Evolutionary conservation across 2,888 invertebrate genomes (phyloP).

Genomic region (Leucophenga montana): DNA sequence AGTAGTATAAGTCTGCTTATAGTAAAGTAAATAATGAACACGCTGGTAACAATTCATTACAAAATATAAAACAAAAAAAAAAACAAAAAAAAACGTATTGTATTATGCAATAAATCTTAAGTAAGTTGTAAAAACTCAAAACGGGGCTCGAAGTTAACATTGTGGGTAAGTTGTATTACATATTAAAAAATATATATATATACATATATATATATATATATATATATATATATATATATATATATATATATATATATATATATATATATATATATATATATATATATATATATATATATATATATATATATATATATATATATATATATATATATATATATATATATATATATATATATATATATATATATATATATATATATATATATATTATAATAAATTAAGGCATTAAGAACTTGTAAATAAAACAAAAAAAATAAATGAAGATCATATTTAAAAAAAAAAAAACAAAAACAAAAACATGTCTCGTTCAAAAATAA

Average conservation of each 20-base stretch:
- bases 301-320: conserved; percentile 8
- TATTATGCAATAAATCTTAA: conserved; percentile 20
- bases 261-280: conserved; percentile 11
- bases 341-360: background rate
- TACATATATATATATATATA: conserved; percentile 7
- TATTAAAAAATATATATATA: conserved; percentile 30
- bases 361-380: conserved; percentile 4
- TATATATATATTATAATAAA: conserved; percentile 17
- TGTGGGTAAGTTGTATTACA: conserved; percentile 55
- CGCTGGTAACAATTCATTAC: conserved; percentile 32
- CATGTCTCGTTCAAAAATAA: conserved; percentile 35
- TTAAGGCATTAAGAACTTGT: conserved; percentile 11
- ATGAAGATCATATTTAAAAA: background rate
- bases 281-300: conserved; percentile 10
- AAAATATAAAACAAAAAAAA: conserved; percentile 5
- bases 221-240: conserved; percentile 11
- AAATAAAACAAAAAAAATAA: conserved; percentile 19
- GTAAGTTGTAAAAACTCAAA: conserved; percentile 42
- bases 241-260: conserved; percentile 8
- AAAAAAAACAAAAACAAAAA: conserved; percentile 40
- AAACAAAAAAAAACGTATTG: background rate
- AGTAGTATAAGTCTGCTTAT: conserved; percentile 32
- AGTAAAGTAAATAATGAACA: conserved; percentile 31
- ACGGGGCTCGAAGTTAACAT: conserved; percentile 73
- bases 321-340: conserved; percentile 11